Evolutionary conservation across 1,140 invertebrate genomes (phyloP).

Genomic region (Magallana ariakensis): DNA sequence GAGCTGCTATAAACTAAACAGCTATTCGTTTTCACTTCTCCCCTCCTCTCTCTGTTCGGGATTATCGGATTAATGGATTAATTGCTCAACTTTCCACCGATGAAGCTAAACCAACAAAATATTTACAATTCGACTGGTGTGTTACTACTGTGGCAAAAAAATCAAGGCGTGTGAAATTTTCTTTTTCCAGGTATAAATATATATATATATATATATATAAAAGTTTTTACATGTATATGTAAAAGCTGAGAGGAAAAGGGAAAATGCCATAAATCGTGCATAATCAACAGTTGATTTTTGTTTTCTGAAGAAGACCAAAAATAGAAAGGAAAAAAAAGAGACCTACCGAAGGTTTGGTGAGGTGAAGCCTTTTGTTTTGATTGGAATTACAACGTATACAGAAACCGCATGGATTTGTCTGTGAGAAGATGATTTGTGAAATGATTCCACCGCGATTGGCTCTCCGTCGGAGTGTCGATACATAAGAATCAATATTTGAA

Average conservation of each 20-base stretch:
- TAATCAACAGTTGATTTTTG: not conserved
- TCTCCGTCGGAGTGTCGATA: not conserved
- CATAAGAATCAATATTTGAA: slow-evolving; percentile 23
- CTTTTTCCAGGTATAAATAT: not conserved
- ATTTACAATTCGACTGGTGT: slow-evolving; percentile 19
- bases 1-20: slow-evolving; percentile 20
- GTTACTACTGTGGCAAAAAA: slow-evolving; percentile 6
- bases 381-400: not conserved
- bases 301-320: slow-evolving; percentile 8
- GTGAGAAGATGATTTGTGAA: slow-evolving; percentile 11
- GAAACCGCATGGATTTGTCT: not conserved
- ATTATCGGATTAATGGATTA: slow-evolving; percentile 37
- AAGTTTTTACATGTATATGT: slow-evolving; percentile 16
- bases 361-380: not conserved
- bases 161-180: not conserved
- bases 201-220: slow-evolving; percentile 7
- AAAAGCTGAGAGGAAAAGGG: not conserved
- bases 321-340: not conserved
- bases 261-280: slow-evolving; percentile 20
- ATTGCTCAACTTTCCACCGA: slow-evolving; percentile 13
- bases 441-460: not conserved
- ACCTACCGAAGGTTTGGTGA: not conserved
- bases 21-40: slow-evolving; percentile 29
- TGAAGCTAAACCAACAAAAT: slow-evolving; percentile 28
- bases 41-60: slow-evolving; percentile 14